phyloP scores from a whole-genome alignment of 2,888 invertebrate species.

The Stictocephala bisonia region DNA sequence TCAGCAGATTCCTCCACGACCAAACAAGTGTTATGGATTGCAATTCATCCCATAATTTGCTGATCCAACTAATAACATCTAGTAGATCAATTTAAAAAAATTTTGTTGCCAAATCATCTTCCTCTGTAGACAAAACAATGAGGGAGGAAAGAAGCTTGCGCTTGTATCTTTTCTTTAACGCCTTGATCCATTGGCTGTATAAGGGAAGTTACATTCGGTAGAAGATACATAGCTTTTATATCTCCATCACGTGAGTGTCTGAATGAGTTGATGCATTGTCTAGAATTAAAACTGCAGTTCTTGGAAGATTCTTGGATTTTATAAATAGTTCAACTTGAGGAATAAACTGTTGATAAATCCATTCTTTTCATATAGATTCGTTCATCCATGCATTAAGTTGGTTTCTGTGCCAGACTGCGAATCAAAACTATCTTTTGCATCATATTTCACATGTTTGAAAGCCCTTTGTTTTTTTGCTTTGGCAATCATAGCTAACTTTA shows the following conservation, averaged over 20 bases:
- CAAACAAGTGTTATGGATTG: neutral
- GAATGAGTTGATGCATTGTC: neutral
- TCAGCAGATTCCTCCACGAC: neutral
- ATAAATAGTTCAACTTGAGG: neutral
- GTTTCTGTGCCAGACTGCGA: too few species aligned
- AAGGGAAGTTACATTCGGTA: neutral
- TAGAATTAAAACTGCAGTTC: neutral
- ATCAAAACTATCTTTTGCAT: too few species aligned
- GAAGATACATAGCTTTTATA: neutral
- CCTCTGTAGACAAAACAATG: neutral
- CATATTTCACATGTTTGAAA: too few species aligned
- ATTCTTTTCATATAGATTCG: neutral
- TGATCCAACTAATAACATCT: neutral
- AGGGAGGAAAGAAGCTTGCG: neutral
- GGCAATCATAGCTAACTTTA: too few species aligned
- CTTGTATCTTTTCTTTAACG: neutral
- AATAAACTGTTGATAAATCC: neutral
- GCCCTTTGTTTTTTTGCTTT: too few species aligned
- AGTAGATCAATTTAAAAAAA: neutral
- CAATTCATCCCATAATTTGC: neutral
- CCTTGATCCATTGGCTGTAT: neutral
- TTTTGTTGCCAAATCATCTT: constrained; percentile 2
- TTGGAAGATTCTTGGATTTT: neutral
- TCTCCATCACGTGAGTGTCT: neutral
- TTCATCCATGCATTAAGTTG: neutral